Percentiles rank a stretch among this genome's conserved stretches.
Evolutionary conservation across 1,140 invertebrate genomes (phyloP).

Genomic region (Cyclina sinensis): DNA sequence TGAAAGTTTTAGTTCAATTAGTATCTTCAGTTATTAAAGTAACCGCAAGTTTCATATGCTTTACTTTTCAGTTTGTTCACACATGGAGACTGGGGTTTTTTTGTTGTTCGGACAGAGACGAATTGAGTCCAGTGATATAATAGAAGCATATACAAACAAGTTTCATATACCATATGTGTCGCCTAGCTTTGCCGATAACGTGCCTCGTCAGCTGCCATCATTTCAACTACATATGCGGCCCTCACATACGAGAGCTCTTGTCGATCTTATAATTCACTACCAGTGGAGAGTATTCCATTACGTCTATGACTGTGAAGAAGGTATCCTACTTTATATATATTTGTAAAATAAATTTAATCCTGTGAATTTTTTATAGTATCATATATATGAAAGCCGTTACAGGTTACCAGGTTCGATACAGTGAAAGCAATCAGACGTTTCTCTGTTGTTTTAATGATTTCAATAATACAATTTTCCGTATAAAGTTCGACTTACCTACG

Average conservation of each 20-base stretch:
- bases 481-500: too few relatives aligned
- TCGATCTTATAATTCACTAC: constrained; percentile 96
- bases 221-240: constrained; percentile 91
- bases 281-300: constrained; percentile 97
- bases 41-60: too few relatives aligned
- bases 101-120: constrained; percentile 96
- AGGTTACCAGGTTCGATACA: too few relatives aligned
- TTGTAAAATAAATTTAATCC: too few relatives aligned
- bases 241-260: constrained; percentile 96
- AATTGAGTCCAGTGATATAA: constrained; percentile 96
- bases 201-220: constrained; percentile 16
- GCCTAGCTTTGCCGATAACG: constrained; percentile 65
- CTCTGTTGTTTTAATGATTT: too few relatives aligned
- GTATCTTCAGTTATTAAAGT: too few relatives aligned
- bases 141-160: constrained; percentile 97
- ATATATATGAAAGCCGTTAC: too few relatives aligned
- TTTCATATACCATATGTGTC: constrained; percentile 98
- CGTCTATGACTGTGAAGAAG: constrained; percentile 97
- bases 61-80: constrained; percentile 94
- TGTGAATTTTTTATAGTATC: too few relatives aligned
- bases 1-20: too few relatives aligned
- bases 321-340: too few relatives aligned
- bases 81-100: constrained; percentile 96
- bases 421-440: too few relatives aligned
- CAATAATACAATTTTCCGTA: too few relatives aligned